Conservation (phyloP, 2,888 invertebrate genomes). For the Eristalis tenax region DNA sequence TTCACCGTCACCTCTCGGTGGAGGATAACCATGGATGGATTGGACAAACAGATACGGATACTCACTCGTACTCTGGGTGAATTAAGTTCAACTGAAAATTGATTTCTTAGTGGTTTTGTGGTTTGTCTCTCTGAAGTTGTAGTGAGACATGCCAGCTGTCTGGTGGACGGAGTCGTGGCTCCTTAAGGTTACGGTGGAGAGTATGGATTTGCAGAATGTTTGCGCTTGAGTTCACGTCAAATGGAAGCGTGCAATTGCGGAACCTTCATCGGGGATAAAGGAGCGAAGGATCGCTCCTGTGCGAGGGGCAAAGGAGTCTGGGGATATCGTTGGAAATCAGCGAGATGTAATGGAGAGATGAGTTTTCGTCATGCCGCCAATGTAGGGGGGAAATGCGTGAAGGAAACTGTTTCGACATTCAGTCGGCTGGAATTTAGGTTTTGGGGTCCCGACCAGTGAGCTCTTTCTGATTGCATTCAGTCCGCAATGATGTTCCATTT, state of each 20-base stretch:
- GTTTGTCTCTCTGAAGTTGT: constrained; percentile 32
- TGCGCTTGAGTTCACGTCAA: constrained; percentile 33
- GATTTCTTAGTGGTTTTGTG: constrained; percentile 61
- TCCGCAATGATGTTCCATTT: not conserved
- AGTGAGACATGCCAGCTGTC: constrained; percentile 15
- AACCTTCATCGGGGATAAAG: constrained; percentile 3
- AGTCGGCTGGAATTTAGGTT: not conserved
- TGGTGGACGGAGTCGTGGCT: not conserved
- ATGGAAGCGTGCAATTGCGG: constrained; percentile 28
- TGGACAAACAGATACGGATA: not conserved
- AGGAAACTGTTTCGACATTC: not conserved
- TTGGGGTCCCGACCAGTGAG: not conserved
- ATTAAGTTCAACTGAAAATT: constrained; percentile 68
- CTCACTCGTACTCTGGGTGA: constrained; percentile 47
- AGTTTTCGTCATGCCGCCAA: constrained; percentile 74
- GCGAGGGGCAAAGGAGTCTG: not conserved
- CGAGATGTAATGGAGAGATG: not conserved
- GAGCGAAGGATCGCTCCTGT: not conserved
- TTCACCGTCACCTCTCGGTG: not conserved
- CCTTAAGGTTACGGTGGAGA: not conserved
- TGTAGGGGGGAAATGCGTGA: constrained; percentile 76
- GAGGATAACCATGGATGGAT: not conserved
- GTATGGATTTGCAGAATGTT: constrained; percentile 43
- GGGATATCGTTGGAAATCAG: not conserved
- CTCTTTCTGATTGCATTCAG: not conserved